A percentile compares a stretch with the other conserved stretches of the same genome.
These are phyloP conservation scores for Leptinotarsa peninsularis DNA, from an alignment of 2,888 invertebrate species.

Conservation along the genomic window DNA sequence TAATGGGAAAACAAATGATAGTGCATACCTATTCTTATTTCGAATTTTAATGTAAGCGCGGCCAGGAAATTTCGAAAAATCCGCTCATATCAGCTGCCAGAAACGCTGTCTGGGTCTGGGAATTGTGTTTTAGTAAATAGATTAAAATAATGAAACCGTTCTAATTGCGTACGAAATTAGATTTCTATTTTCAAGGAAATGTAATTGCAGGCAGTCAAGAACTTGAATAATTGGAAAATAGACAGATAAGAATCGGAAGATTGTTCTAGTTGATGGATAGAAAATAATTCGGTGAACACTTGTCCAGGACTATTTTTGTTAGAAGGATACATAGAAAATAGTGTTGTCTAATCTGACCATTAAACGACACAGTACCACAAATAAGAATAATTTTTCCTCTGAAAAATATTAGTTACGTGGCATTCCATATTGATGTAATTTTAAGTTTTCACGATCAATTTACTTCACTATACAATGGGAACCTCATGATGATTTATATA, in stretches of 20 bases:
- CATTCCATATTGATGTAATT: not conserved
- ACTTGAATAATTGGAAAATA: slow-evolving; percentile 19
- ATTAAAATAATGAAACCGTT: slow-evolving; percentile 43
- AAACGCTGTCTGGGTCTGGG: slow-evolving; percentile 42
- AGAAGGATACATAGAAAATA: not conserved
- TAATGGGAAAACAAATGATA: slow-evolving; percentile 52
- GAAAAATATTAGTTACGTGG: too few species aligned
- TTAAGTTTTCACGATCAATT: not conserved
- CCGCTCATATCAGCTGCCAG: slow-evolving; percentile 42
- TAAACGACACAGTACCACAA: too few species aligned
- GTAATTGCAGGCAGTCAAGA: slow-evolving; percentile 31
- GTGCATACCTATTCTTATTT: slow-evolving; percentile 43
- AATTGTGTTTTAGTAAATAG: slow-evolving; percentile 43
- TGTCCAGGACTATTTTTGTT: not conserved
- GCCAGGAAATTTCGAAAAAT: slow-evolving; percentile 43
- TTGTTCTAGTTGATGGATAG: slow-evolving; percentile 10
- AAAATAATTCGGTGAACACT: not conserved
- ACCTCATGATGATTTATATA: not conserved
- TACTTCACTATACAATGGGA: not conserved
- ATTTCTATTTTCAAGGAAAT: slow-evolving; percentile 44
- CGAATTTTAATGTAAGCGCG: slow-evolving; percentile 40
- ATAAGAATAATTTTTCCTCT: too few species aligned
- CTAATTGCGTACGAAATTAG: slow-evolving; percentile 43
- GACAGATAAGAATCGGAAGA: slow-evolving; percentile 21
- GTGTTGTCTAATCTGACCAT: too few species aligned